These are phyloP conservation scores for Florisuga fusca DNA, from an alignment of 2,797 vertebrate genomes.

Conservation along the genomic window DNA sequence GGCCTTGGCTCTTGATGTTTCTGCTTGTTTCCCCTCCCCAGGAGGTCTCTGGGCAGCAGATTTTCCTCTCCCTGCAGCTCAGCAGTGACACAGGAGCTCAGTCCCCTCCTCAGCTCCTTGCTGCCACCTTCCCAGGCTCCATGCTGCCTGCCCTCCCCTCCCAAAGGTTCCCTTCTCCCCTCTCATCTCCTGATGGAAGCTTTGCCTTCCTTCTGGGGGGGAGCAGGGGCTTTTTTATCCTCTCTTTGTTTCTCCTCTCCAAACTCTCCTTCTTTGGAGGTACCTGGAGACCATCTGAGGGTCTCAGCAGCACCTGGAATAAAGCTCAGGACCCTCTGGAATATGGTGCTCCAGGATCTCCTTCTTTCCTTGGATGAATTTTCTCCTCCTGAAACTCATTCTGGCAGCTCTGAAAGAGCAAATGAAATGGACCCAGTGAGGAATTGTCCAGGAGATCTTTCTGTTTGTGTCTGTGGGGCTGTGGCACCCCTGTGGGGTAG, in stretches of 20 bases:
- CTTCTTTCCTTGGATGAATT: background rate
- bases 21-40: fast-evolving
- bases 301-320: background rate
- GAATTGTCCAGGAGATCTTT: background rate
- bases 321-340: background rate
- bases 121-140: no score
- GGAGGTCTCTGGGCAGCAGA: background rate
- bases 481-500: background rate
- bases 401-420: background rate
- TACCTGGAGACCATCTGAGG: background rate
- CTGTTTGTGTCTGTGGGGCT: background rate
- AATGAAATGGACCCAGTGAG: background rate
- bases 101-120: background rate
- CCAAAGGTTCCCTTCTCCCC: no score
- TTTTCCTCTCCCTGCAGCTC: background rate
- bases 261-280: background rate
- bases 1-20: background rate
- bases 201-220: background rate
- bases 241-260: no score
- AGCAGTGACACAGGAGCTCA: background rate
- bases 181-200: no score
- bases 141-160: fast-evolving
- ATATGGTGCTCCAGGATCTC: fast-evolving
- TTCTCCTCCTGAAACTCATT: background rate
- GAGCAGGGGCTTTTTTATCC: background rate